Evolutionary conservation across 2,113 vertebrate species (phyloP), one percentile per base, ranked within the genome.

Genomic region (Mesocricetus auratus): DNA sequence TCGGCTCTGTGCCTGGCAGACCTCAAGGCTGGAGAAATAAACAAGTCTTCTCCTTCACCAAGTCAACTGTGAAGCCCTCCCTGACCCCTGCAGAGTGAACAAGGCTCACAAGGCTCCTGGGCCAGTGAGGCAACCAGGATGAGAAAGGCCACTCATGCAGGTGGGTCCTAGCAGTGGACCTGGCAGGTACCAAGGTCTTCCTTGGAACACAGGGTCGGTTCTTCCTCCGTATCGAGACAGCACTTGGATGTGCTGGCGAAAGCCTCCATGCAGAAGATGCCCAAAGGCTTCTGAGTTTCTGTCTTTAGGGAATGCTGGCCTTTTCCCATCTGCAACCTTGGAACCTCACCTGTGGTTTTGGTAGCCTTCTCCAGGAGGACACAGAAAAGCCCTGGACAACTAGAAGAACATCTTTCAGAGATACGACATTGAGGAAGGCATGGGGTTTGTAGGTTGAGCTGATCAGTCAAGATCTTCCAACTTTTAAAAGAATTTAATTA

Each of bases 61-160:
- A 98, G 97, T 95, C 96, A 96, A 94, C 97, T 64, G 89, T 58
- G 96, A 95, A 95, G 66, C 81, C 62, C 93, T 97, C 92, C 94
- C 96, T 96, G 94, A 97, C 96, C 89, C 74, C 45, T 0, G 58
- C 39, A 96, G 89, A 96, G 83, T 96, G 60, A 12, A 7, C 86
- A 96, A 81, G 89, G 97, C 81, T 64, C 13, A 90, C 53, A 58
- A 33, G 94, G 74, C 83, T 97, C 92, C 95, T 39, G 73, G 82
- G 96, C 81, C 29, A 87, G 79, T 71, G 66, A 78, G 36, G 89
- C 8, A 31, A 58, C 45, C 71, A 45, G 69, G 39, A 21, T 29
- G 56, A 78, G 77, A 91, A 45, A 39, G 42, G 39, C 19, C 5
- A 3, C 74, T 31, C 15, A 31, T 29, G 10, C 0, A 5, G 47